phyloP scores from a whole-genome alignment of 2,888 invertebrate species.

The Mimachlamys varia region DNA sequence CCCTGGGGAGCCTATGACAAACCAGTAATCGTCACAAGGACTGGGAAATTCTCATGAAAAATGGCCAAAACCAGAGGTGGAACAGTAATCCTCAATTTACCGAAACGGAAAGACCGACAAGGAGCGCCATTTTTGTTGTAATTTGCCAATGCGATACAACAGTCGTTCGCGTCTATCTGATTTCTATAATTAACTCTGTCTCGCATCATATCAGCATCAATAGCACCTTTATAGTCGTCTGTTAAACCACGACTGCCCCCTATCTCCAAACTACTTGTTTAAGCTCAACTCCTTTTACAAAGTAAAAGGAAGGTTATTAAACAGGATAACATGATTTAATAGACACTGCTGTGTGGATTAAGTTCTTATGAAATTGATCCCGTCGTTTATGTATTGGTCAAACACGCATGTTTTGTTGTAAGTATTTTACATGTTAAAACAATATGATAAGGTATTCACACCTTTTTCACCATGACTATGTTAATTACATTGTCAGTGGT shows the following conservation, averaged over 20 bases:
- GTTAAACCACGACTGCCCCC: background rate
- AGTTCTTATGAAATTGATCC: no score
- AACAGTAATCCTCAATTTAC: background rate
- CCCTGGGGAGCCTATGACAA: constrained; percentile 11
- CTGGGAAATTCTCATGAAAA: constrained; percentile 36
- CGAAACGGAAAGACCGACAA: background rate
- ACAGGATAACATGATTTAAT: no score
- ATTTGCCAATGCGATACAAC: background rate
- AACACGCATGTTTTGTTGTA: no score
- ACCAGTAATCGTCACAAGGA: constrained; percentile 11
- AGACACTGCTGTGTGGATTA: no score
- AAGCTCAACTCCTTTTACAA: background rate
- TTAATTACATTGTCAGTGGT: no score
- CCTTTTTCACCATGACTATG: no score
- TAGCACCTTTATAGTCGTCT: background rate
- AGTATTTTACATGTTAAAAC: no score
- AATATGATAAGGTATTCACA: no score
- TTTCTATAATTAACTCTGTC: background rate
- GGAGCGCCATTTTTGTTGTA: background rate
- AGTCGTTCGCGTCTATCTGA: background rate
- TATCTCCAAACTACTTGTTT: background rate
- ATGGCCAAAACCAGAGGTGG: background rate
- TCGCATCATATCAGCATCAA: background rate
- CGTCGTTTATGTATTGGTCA: no score
- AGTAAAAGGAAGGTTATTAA: background rate